Evolutionary conservation across 2,888 invertebrate species (phyloP).

Genomic region (Tachina grossa): DNA sequence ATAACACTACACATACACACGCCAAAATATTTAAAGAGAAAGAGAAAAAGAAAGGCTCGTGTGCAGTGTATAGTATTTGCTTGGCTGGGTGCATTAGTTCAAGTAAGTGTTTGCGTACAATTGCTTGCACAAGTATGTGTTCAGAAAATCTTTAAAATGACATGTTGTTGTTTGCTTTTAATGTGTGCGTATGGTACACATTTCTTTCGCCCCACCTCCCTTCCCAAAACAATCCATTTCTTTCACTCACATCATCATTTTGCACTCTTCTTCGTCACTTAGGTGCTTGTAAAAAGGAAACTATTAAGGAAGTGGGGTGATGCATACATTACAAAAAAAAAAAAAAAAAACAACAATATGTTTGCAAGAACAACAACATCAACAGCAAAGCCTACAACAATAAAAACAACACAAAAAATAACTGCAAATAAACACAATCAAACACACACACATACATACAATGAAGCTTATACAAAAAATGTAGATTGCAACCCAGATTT

Average conservation of each 20-base stretch:
- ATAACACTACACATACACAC: neutral
- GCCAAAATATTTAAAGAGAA: neutral
- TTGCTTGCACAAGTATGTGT: neutral
- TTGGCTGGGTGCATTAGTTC: neutral
- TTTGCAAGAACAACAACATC: neutral
- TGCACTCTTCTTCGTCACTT: neutral
- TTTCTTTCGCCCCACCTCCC: neutral
- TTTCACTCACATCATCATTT: too few relatives aligned
- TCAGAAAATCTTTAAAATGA: slow-evolving; percentile 39
- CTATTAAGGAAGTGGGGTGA: slow-evolving; percentile 52
- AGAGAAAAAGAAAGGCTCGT: neutral
- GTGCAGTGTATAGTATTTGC: neutral
- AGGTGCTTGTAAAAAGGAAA: slow-evolving; percentile 46
- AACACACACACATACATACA: neutral
- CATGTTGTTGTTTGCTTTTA: slow-evolving; percentile 32
- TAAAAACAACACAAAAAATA: slow-evolving; percentile 16
- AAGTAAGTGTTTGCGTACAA: slow-evolving; percentile 23
- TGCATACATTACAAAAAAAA: slow-evolving; percentile 19
- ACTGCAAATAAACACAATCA: slow-evolving; percentile 8
- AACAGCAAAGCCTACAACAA: slow-evolving; percentile 1
- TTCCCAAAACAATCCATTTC: too few relatives aligned
- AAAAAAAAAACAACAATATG: slow-evolving; percentile 9
- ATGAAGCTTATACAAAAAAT: neutral
- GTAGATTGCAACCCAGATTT: slow-evolving; percentile 14
- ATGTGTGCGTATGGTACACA: neutral